phyloP scores from a whole-genome alignment of 2,888 invertebrate genomes.

The Coremacera marginata region DNA sequence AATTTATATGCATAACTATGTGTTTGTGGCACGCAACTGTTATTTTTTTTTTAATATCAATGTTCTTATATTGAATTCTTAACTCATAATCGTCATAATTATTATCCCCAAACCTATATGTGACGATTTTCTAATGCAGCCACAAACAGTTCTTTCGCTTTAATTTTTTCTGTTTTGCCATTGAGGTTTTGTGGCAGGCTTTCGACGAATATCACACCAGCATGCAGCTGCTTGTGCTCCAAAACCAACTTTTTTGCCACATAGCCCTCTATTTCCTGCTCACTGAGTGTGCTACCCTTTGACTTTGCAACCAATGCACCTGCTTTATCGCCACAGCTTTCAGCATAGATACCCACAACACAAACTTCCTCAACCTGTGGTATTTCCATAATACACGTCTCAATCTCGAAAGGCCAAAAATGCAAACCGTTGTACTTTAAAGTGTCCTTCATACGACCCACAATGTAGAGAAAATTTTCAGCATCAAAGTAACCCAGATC shows the following conservation, averaged over 20 bases:
- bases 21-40: too few species aligned
- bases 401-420: constrained; percentile 44
- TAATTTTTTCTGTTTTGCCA: too few species aligned
- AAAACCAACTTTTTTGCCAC: constrained; percentile 47
- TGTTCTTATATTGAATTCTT: too few species aligned
- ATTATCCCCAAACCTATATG: too few species aligned
- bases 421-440: constrained; percentile 55
- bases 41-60: too few species aligned
- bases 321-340: constrained; percentile 57
- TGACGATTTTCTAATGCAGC: too few species aligned
- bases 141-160: too few species aligned
- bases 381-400: constrained; percentile 38
- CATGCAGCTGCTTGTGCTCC: constrained; percentile 56
- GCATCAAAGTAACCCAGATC: constrained; percentile 63
- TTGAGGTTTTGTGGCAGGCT: too few species aligned
- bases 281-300: constrained; percentile 53
- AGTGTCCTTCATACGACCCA: constrained; percentile 61
- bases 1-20: too few species aligned
- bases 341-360: constrained; percentile 47
- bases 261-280: constrained; percentile 58
- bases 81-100: too few species aligned
- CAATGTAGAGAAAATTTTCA: constrained; percentile 54
- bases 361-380: constrained; percentile 41
- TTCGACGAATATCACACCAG: constrained; percentile 57
- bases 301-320: constrained; percentile 59